Evolutionary conservation across 2,113 vertebrate genomes (phyloP), one percentile per base, ranked within the genome.

Genomic region (Anthoscopus minutus): DNA sequence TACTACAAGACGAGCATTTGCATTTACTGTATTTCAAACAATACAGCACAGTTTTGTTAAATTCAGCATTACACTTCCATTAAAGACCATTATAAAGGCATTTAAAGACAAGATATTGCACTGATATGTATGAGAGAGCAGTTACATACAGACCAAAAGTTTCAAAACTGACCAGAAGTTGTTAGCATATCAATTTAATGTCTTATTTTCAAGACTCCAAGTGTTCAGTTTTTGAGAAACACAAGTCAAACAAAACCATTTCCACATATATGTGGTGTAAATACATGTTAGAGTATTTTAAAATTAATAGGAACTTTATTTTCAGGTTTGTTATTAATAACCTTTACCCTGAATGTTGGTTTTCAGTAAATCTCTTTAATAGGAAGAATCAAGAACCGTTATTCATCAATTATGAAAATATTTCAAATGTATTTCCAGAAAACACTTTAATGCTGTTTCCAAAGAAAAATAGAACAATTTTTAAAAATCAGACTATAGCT

Each of bases 401-500:
- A 57, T n/a, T 54, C 3, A 38, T 13, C 1, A 13, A 58, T 53
- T n/a, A 92, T 7, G 9, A 11, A 14, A 48, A 44, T 11, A 27
- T 1, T 23, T 23, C 17, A 73, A 19, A 47, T 4, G 1, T 15
- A 35, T 40, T 92, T 61, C 23, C 25, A 85, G 16, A 70, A 79
- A 69, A 58, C 28, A 40, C 1, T 35, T 35, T 24, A 28, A 45
- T 38, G 10, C 0, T 45, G 4, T 6, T 73, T 44, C 21, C 40
- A 48, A 60, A 77, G 22, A 61, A 47, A 84, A 78, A 7, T 2
- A 20, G 58, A 77, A 50, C 6, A 53, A 31, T 25, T n/a, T n/a
- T n/a, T n/a, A 4, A 7, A 23, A 56, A 31, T 8, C 20, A 42
- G 21, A 70, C 85, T 40, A 64, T 9, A 51, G 0, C 0, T 50